phyloP scores from a whole-genome alignment of 2,888 invertebrate species.

The Polydrusus pterygomalis region DNA sequence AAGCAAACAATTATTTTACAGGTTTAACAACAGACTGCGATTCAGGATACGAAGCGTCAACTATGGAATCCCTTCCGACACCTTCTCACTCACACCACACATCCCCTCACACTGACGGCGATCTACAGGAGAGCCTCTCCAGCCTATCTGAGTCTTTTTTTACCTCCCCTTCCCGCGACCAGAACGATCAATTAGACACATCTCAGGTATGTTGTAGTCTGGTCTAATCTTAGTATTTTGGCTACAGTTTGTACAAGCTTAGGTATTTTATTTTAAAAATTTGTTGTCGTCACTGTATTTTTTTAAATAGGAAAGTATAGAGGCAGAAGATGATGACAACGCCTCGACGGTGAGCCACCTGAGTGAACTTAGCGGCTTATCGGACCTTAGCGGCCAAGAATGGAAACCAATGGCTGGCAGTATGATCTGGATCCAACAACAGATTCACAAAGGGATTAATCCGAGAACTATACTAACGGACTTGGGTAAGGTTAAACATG shows the following conservation, averaged over 20 bases:
- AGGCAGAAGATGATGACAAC: constrained; percentile 61
- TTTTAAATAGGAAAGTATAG: constrained; percentile 40
- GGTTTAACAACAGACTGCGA: constrained; percentile 66
- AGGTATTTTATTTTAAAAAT: too few species aligned
- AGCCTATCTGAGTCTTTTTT: constrained; percentile 62
- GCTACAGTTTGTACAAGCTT: too few species aligned
- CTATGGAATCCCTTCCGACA: constrained; percentile 64
- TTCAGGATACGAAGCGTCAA: constrained; percentile 68
- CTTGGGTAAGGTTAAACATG: constrained; percentile 33
- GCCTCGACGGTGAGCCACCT: constrained; percentile 75
- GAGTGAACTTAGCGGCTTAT: constrained; percentile 77
- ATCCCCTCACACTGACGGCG: constrained; percentile 62
- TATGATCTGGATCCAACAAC: constrained; percentile 77
- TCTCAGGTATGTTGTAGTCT: constrained; percentile 59
- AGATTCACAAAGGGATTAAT: constrained; percentile 77
- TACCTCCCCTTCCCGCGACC: constrained; percentile 60
- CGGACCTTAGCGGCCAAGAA: constrained; percentile 80
- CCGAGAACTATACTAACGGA: constrained; percentile 48
- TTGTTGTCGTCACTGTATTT: not conserved
- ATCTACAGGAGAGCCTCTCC: constrained; percentile 57
- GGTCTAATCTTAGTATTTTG: not conserved
- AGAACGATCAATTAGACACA: constrained; percentile 61
- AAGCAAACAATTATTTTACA: not conserved
- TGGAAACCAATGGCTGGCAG: constrained; percentile 80
- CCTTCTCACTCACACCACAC: constrained; percentile 63